Evolutionary conservation across 2,797 vertebrate genomes (phyloP).

Genomic region (Sebastes trivittatus): DNA sequence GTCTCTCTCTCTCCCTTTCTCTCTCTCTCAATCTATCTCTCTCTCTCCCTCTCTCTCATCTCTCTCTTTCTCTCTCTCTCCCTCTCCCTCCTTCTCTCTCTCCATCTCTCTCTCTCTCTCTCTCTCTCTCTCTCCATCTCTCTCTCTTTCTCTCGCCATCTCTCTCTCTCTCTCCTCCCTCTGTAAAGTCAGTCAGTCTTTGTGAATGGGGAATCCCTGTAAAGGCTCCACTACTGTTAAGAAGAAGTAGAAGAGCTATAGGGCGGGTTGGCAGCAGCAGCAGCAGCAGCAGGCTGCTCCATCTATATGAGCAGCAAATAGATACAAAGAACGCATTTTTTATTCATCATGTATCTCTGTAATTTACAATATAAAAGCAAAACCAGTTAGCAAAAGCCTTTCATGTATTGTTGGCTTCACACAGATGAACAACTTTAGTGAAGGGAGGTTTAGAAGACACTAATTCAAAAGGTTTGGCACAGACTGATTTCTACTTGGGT

Average conservation of each 20-base stretch:
- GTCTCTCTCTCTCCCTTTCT: not conserved
- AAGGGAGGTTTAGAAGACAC: not conserved
- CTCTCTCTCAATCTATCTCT: too few species aligned
- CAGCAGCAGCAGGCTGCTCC: not conserved
- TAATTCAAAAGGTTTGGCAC: not conserved
- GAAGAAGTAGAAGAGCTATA: constrained; percentile 3
- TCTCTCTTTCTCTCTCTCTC: not conserved
- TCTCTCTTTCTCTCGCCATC: not conserved
- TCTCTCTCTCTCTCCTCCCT: constrained; percentile 1
- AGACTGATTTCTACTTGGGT: not conserved
- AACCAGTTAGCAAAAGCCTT: not conserved
- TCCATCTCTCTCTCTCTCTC: not conserved
- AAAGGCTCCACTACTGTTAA: constrained; percentile 34
- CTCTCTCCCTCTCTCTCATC: not conserved
- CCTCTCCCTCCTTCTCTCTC: not conserved
- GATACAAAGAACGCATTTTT: constrained; percentile 14
- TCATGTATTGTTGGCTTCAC: not conserved
- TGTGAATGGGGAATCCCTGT: constrained; percentile 75
- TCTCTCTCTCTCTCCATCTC: not conserved
- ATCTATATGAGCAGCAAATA: not conserved
- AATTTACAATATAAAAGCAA: constrained; percentile 22
- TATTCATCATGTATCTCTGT: not conserved
- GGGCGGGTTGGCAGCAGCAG: constrained; percentile 16
- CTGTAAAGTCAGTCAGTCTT: constrained; percentile 51
- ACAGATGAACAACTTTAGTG: not conserved